A percentile compares a stretch with the other conserved stretches of the same genome.
phyloP scores from a whole-genome alignment of 2,888 invertebrate genomes.

The Nomada ferruginata region DNA sequence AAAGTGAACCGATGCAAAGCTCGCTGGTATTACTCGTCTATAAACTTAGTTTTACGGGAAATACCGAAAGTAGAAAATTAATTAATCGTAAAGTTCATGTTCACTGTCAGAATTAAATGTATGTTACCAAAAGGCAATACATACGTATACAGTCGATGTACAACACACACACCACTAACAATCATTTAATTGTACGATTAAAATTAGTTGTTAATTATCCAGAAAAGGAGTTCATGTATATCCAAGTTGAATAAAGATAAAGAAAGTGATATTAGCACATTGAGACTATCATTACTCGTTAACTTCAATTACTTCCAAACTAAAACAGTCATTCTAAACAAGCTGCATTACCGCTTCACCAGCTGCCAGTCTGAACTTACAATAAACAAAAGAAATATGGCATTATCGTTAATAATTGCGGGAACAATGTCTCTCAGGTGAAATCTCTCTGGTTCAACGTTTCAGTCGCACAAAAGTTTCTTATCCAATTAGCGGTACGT shows the following conservation, averaged over 20 bases:
- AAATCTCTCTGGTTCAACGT: slow-evolving; percentile 8
- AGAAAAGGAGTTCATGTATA: no score
- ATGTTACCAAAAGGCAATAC: no score
- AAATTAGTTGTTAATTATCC: no score
- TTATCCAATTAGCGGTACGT: slow-evolving; percentile 1
- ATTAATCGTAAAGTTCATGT: not conserved
- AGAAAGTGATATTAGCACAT: not conserved
- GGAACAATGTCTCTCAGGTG: not conserved
- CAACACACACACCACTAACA: no score
- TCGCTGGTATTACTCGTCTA: not conserved
- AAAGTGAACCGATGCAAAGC: not conserved
- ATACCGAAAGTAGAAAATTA: not conserved
- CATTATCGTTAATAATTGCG: slow-evolving; percentile 4
- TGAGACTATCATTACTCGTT: not conserved
- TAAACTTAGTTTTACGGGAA: not conserved
- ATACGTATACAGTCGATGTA: no score
- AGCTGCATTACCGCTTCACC: not conserved
- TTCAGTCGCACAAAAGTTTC: slow-evolving; percentile 4
- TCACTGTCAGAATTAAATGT: no score
- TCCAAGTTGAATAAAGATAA: no score
- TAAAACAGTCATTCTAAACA: not conserved
- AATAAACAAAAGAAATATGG: slow-evolving; percentile 9
- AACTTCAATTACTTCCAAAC: not conserved
- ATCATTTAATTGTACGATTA: no score
- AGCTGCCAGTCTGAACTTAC: not conserved